phyloP scores from a whole-genome alignment of 2,888 invertebrate genomes.

The Octodonta nipae region DNA sequence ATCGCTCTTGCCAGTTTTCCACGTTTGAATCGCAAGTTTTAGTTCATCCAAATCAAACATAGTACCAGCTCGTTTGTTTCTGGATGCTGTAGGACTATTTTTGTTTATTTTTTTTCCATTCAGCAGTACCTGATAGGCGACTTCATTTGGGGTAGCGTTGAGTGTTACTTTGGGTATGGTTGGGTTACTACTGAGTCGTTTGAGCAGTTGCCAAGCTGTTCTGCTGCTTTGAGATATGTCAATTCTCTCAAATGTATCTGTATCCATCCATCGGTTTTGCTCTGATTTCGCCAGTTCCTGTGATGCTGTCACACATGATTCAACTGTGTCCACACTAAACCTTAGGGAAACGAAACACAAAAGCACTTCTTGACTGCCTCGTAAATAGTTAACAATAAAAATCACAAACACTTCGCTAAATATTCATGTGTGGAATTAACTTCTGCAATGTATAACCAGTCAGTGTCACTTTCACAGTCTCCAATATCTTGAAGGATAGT shows the following conservation, averaged over 20 bases:
- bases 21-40: background rate
- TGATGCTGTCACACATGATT: background rate
- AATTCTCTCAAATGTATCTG: background rate
- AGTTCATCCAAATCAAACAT: background rate
- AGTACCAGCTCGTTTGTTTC: background rate
- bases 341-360: no score
- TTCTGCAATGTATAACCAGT: no score
- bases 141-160: background rate
- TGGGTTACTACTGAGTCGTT: no score
- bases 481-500: no score
- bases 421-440: no score
- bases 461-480: no score
- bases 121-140: no score
- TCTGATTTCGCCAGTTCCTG: conserved; percentile 1
- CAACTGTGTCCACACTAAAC: background rate
- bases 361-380: no score
- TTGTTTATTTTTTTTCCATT: background rate
- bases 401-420: no score
- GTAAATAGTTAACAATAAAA: no score
- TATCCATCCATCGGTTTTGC: conserved; percentile 1
- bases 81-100: background rate
- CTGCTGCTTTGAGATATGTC: background rate
- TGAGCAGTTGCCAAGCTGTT: conserved; percentile 1
- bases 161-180: background rate
- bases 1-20: background rate